phyloP scores from a whole-genome alignment of 2,888 invertebrate genomes.

The Apocheima hispidaria region DNA sequence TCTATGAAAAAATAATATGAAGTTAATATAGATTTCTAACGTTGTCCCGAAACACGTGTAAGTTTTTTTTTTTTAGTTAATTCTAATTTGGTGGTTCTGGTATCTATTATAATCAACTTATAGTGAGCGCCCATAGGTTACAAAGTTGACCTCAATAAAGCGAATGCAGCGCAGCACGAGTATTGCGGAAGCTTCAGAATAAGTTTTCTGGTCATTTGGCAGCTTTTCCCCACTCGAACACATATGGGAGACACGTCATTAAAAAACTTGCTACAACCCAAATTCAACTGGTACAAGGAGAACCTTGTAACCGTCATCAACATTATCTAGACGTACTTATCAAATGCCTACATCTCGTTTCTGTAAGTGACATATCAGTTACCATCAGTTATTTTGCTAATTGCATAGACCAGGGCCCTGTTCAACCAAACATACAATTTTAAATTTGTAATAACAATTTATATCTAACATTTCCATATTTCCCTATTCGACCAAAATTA shows the following conservation, averaged over 20 bases:
- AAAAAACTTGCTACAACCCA: conserved; percentile 27
- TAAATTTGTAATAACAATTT: no score
- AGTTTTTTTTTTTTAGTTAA: no score
- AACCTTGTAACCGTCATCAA: not conserved
- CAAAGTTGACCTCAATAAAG: conserved; percentile 59
- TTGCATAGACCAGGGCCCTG: no score
- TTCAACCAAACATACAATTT: no score
- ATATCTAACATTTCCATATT: no score
- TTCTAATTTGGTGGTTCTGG: conserved; percentile 2
- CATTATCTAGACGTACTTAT: not conserved
- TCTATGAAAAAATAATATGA: no score
- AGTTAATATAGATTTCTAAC: no score
- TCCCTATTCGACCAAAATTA: no score
- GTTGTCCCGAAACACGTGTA: no score
- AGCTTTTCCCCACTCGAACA: conserved; percentile 60
- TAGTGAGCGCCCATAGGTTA: conserved; percentile 26
- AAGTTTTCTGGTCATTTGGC: conserved; percentile 67
- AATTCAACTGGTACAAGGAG: not conserved
- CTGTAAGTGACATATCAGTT: not conserved
- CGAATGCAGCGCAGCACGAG: conserved; percentile 52
- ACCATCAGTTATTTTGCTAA: not conserved
- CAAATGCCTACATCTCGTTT: not conserved
- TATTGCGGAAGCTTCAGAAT: conserved; percentile 66
- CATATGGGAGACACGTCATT: conserved; percentile 54
- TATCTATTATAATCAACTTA: conserved; percentile 18